Evolutionary conservation across 1,140 invertebrate species (phyloP).

Genomic region (Mycetomoellerius zeteki): DNA sequence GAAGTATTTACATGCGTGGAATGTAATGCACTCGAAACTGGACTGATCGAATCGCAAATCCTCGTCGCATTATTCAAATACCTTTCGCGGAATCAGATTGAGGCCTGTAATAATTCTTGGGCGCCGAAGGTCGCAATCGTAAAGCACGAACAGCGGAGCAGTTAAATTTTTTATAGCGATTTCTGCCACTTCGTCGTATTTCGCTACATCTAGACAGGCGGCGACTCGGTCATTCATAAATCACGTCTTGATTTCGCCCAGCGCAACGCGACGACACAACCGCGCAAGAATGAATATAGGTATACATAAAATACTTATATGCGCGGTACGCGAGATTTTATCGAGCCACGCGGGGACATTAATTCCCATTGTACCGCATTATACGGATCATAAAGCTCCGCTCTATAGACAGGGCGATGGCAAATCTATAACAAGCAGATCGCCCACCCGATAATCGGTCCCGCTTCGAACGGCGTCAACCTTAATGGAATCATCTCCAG

Average conservation of each 20-base stretch:
- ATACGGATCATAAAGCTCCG: constrained; percentile 72
- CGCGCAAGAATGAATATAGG: constrained; percentile 68
- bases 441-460: constrained; percentile 67
- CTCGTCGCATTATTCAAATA: constrained; percentile 55
- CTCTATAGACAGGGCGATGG: constrained; percentile 46
- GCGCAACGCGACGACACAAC: constrained; percentile 65
- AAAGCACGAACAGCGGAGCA: constrained; percentile 56
- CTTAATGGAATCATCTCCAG: constrained; percentile 51
- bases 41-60: constrained; percentile 23
- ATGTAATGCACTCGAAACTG: constrained; percentile 44
- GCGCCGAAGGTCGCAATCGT: constrained; percentile 28
- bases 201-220: constrained; percentile 47
- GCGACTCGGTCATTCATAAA: constrained; percentile 60
- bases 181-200: constrained; percentile 25
- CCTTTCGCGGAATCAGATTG: constrained; percentile 63
- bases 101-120: constrained; percentile 63
- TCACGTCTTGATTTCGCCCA: constrained; percentile 68
- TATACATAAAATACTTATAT: constrained; percentile 68
- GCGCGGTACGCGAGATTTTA: constrained; percentile 69
- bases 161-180: constrained; percentile 64
- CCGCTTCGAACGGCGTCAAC: constrained; percentile 26
- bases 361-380: constrained; percentile 75
- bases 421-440: constrained; percentile 71
- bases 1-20: constrained; percentile 52
- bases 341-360: constrained; percentile 68